Percentiles rank a stretch among this genome's conserved stretches.
Evolutionary conservation across 2,888 invertebrate species (phyloP).

Genomic region (Monoplex corrugatus): DNA sequence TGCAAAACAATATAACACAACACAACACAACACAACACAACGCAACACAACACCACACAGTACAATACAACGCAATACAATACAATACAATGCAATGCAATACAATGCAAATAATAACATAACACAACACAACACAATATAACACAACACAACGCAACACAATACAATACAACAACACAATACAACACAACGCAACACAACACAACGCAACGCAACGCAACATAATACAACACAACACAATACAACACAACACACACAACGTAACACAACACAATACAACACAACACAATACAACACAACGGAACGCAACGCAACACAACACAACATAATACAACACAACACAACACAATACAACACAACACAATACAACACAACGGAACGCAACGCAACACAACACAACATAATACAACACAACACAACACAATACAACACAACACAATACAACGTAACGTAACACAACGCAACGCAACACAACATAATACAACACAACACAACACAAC

Average conservation of each 20-base stretch:
- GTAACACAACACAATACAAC: not conserved
- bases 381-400: not conserved
- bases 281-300: not conserved
- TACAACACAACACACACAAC: not conserved
- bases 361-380: not conserved
- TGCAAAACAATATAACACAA: too few relatives aligned
- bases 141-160: not conserved
- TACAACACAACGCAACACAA: too few relatives aligned
- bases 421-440: not conserved
- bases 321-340: not conserved
- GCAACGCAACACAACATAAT: not conserved
- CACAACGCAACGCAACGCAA: too few relatives aligned
- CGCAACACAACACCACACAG: too few relatives aligned
- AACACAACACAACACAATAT: not conserved
- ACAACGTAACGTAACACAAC: not conserved
- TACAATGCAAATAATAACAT: too few relatives aligned
- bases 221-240: not conserved
- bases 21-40: too few relatives aligned
- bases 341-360: not conserved
- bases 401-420: not conserved
- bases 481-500: too few relatives aligned
- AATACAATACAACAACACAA: too few relatives aligned
- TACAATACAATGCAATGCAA: too few relatives aligned
- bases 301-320: not conserved
- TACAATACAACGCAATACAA: too few relatives aligned